A percentile compares a stretch with the other conserved stretches of the same genome.
Conservation (phyloP, 2,113 vertebrate species). For the Takifugu flavidus region DNA sequence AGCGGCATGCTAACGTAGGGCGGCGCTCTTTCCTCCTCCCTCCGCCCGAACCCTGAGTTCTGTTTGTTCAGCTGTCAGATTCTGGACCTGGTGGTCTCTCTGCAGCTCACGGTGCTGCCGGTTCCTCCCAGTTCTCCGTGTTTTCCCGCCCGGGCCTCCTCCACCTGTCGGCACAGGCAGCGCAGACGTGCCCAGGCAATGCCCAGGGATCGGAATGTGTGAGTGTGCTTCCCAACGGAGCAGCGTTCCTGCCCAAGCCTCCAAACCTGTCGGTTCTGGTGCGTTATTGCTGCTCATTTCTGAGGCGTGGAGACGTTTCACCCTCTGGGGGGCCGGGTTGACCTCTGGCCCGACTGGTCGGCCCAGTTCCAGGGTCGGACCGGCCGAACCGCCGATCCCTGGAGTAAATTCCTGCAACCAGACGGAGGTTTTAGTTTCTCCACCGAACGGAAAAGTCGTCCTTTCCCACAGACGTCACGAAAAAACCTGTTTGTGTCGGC, state of each 20-base stretch:
- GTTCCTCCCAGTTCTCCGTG: slow-evolving; percentile 5
- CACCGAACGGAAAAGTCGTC: background rate
- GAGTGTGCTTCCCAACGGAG: slow-evolving; percentile 25
- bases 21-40: too few relatives aligned
- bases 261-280: too few relatives aligned
- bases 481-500: too few relatives aligned
- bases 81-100: background rate
- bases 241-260: background rate
- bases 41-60: background rate
- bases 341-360: too few relatives aligned
- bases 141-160: slow-evolving; percentile 25
- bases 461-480: too few relatives aligned
- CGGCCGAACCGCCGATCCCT: too few relatives aligned
- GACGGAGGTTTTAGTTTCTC: too few relatives aligned
- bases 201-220: slow-evolving; percentile 63
- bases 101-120: slow-evolving; percentile 2
- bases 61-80: slow-evolving; percentile 18
- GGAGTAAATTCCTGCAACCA: too few relatives aligned
- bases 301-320: too few relatives aligned
- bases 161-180: slow-evolving; percentile 48
- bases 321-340: too few relatives aligned
- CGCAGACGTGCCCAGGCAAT: slow-evolving; percentile 65
- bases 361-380: too few relatives aligned
- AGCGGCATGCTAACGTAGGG: slow-evolving; percentile 58
- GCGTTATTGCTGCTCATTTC: too few relatives aligned